Conservation (phyloP, 1,140 invertebrate species). For the Sinonovacula constricta region DNA sequence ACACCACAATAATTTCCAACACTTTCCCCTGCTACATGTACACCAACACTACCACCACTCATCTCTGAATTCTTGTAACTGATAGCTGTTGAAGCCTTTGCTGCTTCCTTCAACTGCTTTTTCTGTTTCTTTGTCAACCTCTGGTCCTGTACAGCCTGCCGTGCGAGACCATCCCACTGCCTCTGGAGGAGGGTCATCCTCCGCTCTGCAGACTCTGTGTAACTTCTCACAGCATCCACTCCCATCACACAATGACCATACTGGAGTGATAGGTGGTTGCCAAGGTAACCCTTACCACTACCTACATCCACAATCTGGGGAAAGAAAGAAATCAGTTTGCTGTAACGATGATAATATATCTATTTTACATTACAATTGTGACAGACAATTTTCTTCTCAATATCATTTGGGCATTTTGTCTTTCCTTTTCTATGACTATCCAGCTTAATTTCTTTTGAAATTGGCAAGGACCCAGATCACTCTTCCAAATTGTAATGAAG, state of each 20-base stretch:
- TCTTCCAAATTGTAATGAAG: too few relatives aligned
- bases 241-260: constrained; percentile 87
- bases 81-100: too few relatives aligned
- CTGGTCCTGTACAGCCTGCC: constrained; percentile 41
- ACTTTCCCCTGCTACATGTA: too few relatives aligned
- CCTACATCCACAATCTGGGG: constrained; percentile 87
- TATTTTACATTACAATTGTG: background rate
- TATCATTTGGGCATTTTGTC: background rate
- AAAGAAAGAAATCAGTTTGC: constrained; percentile 3
- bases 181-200: constrained; percentile 80
- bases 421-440: background rate
- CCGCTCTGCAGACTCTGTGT: constrained; percentile 83
- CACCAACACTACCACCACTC: too few relatives aligned
- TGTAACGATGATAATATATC: background rate
- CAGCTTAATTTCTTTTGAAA: background rate
- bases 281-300: constrained; percentile 91
- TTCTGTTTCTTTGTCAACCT: constrained; percentile 51
- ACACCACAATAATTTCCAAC: too few relatives aligned
- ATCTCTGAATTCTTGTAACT: too few relatives aligned
- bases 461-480: too few relatives aligned
- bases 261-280: constrained; percentile 84
- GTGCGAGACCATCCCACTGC: constrained; percentile 67
- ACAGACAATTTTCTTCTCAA: background rate
- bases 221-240: constrained; percentile 85
- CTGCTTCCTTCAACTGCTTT: constrained; percentile 36